phyloP scores from a whole-genome alignment of 2,797 vertebrate species.

The Urophycis tenuis region DNA sequence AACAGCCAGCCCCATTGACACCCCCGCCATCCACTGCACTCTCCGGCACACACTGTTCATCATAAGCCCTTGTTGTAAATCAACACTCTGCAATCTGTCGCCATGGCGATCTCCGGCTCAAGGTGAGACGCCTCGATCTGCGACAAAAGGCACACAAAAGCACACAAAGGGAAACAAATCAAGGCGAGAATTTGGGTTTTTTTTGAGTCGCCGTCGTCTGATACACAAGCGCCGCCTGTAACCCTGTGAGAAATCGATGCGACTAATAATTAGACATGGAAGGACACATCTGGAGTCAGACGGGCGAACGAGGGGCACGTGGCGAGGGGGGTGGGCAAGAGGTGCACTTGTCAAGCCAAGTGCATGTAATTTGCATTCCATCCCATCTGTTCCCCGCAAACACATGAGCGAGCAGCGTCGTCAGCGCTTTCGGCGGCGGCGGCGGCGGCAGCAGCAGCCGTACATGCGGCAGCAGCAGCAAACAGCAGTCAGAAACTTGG shows the following conservation, averaged over 20 bases:
- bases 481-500: neutral
- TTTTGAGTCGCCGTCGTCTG: neutral
- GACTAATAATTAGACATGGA: conserved; percentile 27
- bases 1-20: conserved; percentile 23
- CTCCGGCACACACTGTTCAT: conserved; percentile 47
- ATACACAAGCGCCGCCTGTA: neutral
- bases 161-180: neutral
- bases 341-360: conserved; percentile 39
- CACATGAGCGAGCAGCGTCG: conserved; percentile 39
- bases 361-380: conserved; percentile 46
- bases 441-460: conserved; percentile 16
- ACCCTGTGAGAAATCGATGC: conserved; percentile 16
- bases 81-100: conserved; percentile 85
- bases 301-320: neutral
- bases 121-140: conserved; percentile 89
- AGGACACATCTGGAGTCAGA: conserved; percentile 28
- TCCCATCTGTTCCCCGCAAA: conserved; percentile 48
- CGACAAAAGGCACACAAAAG: conserved; percentile 52
- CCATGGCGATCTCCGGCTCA: conserved; percentile 90
- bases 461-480: neutral
- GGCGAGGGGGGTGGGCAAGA: neutral
- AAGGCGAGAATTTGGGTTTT: conserved; percentile 19
- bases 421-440: neutral
- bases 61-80: conserved; percentile 97
- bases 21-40: conserved; percentile 18